Conservation (phyloP, 2,797 vertebrate genomes). For the Orientallactaga sibirica region DNA sequence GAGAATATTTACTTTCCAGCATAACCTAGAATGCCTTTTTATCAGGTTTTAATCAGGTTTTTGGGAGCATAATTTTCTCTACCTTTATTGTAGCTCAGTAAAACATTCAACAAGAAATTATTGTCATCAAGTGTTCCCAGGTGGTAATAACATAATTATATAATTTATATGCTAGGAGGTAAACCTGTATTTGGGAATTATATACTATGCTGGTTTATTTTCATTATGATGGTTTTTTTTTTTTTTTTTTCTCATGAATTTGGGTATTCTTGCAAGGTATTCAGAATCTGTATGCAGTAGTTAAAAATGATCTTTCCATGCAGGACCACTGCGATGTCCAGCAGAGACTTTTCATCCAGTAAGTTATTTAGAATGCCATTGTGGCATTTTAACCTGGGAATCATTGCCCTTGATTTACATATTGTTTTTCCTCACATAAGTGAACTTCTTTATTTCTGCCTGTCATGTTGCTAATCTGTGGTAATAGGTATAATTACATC, state of each 20-base stretch:
- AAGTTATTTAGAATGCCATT: neutral
- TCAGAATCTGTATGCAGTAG: neutral
- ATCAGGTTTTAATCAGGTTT: neutral
- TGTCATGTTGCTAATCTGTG: neutral
- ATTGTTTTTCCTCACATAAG: slow-evolving; percentile 29
- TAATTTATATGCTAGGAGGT: neutral
- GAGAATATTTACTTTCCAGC: neutral
- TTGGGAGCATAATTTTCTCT: neutral
- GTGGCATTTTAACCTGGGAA: neutral
- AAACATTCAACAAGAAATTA: neutral
- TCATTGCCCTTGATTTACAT: neutral
- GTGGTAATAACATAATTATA: neutral
- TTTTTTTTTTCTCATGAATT: neutral
- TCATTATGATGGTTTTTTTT: neutral
- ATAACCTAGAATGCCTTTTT: neutral
- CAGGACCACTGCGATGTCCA: neutral
- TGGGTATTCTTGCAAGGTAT: neutral
- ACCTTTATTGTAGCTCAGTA: neutral
- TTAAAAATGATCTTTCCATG: slow-evolving; percentile 1
- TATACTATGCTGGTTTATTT: neutral
- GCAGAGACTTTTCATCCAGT: neutral
- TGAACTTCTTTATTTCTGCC: neutral
- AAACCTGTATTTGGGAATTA: neutral
- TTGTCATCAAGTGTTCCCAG: neutral
- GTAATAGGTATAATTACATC: neutral